Conservation (phyloP, 2,888 invertebrate genomes). For the Xestia ashworthii region DNA sequence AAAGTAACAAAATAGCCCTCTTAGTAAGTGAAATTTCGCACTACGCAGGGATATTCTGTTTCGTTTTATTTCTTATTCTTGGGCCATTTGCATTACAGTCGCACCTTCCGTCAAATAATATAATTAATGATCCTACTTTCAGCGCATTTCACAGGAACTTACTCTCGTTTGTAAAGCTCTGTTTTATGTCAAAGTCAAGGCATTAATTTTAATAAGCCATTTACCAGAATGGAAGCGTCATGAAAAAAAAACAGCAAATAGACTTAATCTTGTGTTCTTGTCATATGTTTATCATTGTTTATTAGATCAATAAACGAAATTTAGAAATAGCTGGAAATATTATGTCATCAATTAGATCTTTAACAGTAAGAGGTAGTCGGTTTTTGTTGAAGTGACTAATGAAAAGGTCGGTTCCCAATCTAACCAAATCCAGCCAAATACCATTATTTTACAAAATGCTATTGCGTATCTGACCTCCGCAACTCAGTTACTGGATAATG, state of each 20-base stretch:
- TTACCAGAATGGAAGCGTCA: neutral
- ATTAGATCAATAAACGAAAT: neutral
- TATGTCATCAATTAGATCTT: neutral
- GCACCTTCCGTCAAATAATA: conserved; percentile 22
- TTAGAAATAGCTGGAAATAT: neutral
- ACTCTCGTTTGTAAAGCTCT: neutral
- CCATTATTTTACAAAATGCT: too few species aligned
- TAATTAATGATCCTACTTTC: conserved; percentile 18
- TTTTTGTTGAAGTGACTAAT: neutral
- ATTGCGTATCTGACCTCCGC: too few species aligned
- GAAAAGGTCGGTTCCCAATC: neutral
- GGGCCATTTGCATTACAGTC: conserved; percentile 5
- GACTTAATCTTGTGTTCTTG: neutral
- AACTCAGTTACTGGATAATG: neutral
- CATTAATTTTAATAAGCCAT: conserved; percentile 32
- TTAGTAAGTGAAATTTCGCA: too few species aligned
- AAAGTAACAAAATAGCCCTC: too few species aligned
- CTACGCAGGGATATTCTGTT: neutral
- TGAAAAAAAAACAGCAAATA: neutral
- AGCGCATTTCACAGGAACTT: neutral
- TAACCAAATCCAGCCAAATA: neutral
- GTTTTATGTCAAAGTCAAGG: neutral
- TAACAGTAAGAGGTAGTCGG: neutral
- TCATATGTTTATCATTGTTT: neutral
- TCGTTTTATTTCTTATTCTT: neutral